phyloP scores from a whole-genome alignment of 2,888 invertebrate genomes.

The Coecobrya sp. region DNA sequence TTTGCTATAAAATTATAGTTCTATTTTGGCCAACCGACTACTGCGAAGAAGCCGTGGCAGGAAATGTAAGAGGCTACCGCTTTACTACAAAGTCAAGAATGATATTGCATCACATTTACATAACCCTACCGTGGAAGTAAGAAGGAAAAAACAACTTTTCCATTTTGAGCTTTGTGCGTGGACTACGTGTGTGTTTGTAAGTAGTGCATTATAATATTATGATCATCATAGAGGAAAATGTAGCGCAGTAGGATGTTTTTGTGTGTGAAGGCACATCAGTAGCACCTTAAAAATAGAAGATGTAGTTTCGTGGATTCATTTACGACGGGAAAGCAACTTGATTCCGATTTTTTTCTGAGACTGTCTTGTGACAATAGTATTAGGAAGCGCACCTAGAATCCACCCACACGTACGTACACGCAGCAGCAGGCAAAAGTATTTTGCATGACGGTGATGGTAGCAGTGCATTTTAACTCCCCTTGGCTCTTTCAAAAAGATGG shows the following conservation, averaged over 20 bases:
- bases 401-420: not conserved
- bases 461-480: conserved; percentile 66
- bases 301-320: conserved; percentile 13
- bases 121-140: conserved; percentile 69
- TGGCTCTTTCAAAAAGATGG: conserved; percentile 73
- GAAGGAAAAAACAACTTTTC: not conserved
- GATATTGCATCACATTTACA: conserved; percentile 76
- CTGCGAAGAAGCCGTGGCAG: conserved; percentile 48
- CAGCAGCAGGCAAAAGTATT: not conserved
- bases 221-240: conserved; percentile 8
- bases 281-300: conserved; percentile 17
- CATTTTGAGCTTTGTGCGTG: conserved; percentile 2
- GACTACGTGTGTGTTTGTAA: not conserved
- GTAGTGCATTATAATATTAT: not conserved
- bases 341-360: conserved; percentile 53
- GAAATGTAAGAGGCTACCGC: conserved; percentile 73
- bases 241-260: not conserved
- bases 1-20: not conserved
- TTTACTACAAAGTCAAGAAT: conserved; percentile 73
- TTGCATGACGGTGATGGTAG: conserved; percentile 53
- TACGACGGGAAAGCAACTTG: conserved; percentile 40
- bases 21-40: conserved; percentile 30
- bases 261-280: not conserved
- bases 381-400: not conserved
- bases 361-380: not conserved